Evolutionary conservation across 2,113 vertebrate species (phyloP).

Genomic region (Polypterus bichir): DNA sequence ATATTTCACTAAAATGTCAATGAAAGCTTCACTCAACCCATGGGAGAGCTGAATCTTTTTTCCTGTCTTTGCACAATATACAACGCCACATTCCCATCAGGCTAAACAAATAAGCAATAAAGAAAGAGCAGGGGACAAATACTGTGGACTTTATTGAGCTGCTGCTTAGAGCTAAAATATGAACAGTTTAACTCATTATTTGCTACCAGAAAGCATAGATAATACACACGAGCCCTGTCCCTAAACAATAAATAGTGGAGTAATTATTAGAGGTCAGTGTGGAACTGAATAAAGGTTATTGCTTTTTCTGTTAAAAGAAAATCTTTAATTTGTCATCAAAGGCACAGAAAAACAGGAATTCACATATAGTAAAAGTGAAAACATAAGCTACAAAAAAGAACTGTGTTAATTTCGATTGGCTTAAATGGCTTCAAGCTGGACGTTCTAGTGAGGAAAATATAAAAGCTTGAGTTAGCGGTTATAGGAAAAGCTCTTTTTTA

Average conservation of each 20-base stretch:
- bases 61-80: slow-evolving; percentile 27
- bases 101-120: slow-evolving; percentile 39
- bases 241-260: not conserved
- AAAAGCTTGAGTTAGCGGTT: too few species aligned
- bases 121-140: slow-evolving; percentile 30
- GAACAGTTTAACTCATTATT: slow-evolving; percentile 1
- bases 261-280: too few species aligned
- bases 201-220: not conserved
- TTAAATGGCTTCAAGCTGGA: too few species aligned
- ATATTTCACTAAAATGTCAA: slow-evolving; percentile 66
- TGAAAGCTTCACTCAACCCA: slow-evolving; percentile 38
- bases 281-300: too few species aligned
- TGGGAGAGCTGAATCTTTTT: slow-evolving; percentile 34
- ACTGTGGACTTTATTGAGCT: slow-evolving; percentile 25
- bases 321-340: too few species aligned
- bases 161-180: not conserved
- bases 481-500: too few species aligned
- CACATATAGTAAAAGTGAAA: too few species aligned
- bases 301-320: too few species aligned
- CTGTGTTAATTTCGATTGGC: too few species aligned
- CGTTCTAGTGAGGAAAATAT: too few species aligned
- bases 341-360: too few species aligned
- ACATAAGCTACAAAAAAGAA: too few species aligned
- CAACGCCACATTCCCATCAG: slow-evolving; percentile 41
- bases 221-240: not conserved